Evolutionary conservation across 2,113 vertebrate genomes (phyloP).

Genomic region (Peromyscus maniculatus): DNA sequence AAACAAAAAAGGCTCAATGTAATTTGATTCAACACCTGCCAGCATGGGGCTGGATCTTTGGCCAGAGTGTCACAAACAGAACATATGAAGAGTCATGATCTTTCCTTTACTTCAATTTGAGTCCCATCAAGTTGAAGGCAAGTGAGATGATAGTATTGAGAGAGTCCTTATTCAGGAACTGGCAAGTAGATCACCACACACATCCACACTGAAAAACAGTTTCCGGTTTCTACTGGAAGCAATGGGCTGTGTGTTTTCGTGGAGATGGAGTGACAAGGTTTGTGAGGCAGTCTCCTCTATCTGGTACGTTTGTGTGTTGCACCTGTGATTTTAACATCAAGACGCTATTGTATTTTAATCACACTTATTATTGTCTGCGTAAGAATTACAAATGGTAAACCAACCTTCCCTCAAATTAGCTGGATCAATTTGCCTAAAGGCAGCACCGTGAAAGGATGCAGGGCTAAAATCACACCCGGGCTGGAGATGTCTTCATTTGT

Average conservation of each 20-base stretch:
- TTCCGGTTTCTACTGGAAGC: background rate
- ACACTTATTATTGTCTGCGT: constrained; percentile 68
- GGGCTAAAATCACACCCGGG: constrained; percentile 29
- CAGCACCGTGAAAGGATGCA: constrained; percentile 52
- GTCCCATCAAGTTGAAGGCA: constrained; percentile 36
- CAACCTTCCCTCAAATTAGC: constrained; percentile 66
- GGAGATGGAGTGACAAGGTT: background rate
- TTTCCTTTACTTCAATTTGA: constrained; percentile 7
- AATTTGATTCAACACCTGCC: background rate
- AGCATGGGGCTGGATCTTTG: background rate
- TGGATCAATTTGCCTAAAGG: constrained; percentile 72
- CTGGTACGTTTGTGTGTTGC: constrained; percentile 51
- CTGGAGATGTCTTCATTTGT: constrained; percentile 62
- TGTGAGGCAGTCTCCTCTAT: background rate
- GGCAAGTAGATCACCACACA: constrained; percentile 48
- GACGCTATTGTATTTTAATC: constrained; percentile 80
- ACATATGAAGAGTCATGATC: constrained; percentile 39
- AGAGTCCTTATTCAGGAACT: background rate
- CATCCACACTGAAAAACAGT: constrained; percentile 36
- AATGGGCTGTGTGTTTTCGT: background rate
- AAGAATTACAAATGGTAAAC: constrained; percentile 74
- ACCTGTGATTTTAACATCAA: constrained; percentile 76
- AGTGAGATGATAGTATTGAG: constrained; percentile 56
- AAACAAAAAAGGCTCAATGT: background rate
- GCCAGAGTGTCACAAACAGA: constrained; percentile 51